These are phyloP conservation scores for Lycopodina hypogea DNA, from an alignment of 37 sponge, comb jelly and placozoan genomes.

Conservation along the genomic window DNA sequence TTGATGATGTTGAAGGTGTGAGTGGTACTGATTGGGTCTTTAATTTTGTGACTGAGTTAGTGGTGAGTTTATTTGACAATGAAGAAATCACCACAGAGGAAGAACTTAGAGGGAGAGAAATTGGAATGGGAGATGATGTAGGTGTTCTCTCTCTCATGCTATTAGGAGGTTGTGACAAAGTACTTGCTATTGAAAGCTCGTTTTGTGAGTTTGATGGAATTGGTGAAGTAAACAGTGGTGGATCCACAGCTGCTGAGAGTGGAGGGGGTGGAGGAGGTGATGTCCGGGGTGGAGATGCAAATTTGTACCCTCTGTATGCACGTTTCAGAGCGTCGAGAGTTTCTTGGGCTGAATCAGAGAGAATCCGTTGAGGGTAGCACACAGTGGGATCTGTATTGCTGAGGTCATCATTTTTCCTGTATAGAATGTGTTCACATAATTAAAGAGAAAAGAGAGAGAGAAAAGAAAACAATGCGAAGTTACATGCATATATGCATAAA, in stretches of 20 bases:
- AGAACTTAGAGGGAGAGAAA: background rate
- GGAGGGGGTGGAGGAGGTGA: background rate
- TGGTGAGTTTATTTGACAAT: background rate
- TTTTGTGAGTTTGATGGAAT: background rate
- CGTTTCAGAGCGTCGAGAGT: conserved; percentile 1
- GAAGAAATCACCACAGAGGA: background rate
- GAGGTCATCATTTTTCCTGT: too few relatives aligned
- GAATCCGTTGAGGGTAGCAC: background rate
- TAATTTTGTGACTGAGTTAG: background rate
- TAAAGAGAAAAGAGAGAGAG: too few relatives aligned
- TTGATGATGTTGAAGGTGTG: too few relatives aligned
- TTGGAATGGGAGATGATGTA: background rate
- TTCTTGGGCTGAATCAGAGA: background rate
- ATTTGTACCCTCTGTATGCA: background rate
- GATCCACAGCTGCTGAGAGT: background rate
- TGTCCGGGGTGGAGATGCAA: background rate
- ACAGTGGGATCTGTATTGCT: background rate
- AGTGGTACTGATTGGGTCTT: too few relatives aligned
- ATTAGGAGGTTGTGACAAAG: too few relatives aligned
- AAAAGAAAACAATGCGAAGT: too few relatives aligned
- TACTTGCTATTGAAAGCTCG: too few relatives aligned
- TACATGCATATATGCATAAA: too few relatives aligned
- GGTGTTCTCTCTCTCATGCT: too few relatives aligned
- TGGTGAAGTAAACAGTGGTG: background rate
- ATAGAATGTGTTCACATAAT: too few relatives aligned